Evolutionary conservation across 1,140 invertebrate species (phyloP).

Genomic region (Leptestheria dahalacensis): DNA sequence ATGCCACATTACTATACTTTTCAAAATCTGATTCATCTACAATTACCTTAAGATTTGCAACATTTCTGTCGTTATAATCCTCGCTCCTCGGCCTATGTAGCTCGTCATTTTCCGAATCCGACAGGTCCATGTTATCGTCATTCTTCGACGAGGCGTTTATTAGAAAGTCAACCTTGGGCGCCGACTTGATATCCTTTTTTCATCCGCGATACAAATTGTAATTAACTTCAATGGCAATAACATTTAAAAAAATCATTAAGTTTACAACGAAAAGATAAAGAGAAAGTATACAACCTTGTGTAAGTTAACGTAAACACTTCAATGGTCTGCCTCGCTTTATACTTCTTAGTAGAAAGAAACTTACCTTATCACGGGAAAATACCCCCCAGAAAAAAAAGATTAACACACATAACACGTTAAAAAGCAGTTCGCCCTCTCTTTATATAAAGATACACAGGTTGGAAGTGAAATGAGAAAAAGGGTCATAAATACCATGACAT

Average conservation of each 20-base stretch:
- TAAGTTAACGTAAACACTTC: no score
- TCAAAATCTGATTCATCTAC: not conserved
- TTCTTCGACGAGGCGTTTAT: not conserved
- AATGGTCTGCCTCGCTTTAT: no score
- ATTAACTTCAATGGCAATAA: no score
- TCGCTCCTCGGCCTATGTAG: slow-evolving; percentile 14
- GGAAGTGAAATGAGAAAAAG: slow-evolving; percentile 4
- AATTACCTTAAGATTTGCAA: slow-evolving; percentile 22
- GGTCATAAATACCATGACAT: slow-evolving; percentile 74
- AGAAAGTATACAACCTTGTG: no score
- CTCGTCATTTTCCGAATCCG: slow-evolving; percentile 48
- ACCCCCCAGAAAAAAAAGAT: no score
- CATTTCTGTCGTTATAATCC: slow-evolving; percentile 23
- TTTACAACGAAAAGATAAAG: no score
- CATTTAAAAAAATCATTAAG: no score
- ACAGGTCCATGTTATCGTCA: slow-evolving; percentile 68
- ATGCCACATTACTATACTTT: not conserved
- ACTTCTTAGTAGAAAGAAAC: no score
- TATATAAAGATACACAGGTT: not conserved
- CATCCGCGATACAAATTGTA: not conserved
- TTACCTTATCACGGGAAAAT: no score
- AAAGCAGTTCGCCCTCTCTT: no score
- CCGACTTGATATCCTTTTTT: slow-evolving; percentile 2
- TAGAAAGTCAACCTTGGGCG: slow-evolving; percentile 2
- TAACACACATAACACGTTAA: no score